phyloP scores from a whole-genome alignment of 2,888 invertebrate species.

The Clitarchus hookeri region DNA sequence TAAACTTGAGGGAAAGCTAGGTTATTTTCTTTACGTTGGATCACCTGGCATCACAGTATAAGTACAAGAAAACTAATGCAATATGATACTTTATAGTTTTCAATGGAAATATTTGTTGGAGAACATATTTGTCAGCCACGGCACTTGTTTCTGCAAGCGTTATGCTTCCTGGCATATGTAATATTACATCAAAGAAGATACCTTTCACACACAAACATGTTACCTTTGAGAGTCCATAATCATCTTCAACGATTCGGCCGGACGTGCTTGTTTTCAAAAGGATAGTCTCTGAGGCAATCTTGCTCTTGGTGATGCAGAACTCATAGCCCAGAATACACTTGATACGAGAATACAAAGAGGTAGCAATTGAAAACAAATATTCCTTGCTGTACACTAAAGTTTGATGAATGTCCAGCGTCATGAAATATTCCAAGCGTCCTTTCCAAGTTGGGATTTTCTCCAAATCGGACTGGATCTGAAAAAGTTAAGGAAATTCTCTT shows the following conservation, averaged over 20 bases:
- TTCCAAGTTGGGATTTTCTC: not conserved
- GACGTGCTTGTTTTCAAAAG: not conserved
- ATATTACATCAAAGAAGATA: too few species aligned
- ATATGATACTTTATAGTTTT: too few species aligned
- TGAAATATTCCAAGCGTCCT: not conserved
- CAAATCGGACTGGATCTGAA: not conserved
- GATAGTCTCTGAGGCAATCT: not conserved
- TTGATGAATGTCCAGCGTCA: not conserved
- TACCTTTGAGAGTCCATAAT: constrained; percentile 21
- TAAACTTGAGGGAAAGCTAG: too few species aligned
- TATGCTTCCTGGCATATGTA: too few species aligned
- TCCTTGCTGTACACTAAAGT: not conserved
- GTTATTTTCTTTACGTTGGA: too few species aligned
- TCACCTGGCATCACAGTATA: too few species aligned
- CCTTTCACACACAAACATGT: too few species aligned
- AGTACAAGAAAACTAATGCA: too few species aligned
- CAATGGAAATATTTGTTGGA: too few species aligned
- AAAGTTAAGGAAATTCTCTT: not conserved
- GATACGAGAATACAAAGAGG: not conserved
- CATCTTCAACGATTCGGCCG: not conserved
- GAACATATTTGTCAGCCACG: too few species aligned
- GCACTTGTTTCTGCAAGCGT: too few species aligned
- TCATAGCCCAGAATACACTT: not conserved
- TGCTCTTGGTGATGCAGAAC: not conserved
- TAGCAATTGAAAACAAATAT: constrained; percentile 18